Percentiles rank a stretch among this genome's conserved stretches.
Conservation (phyloP, 2,113 vertebrate genomes). For the Pituophis catenifer region DNA sequence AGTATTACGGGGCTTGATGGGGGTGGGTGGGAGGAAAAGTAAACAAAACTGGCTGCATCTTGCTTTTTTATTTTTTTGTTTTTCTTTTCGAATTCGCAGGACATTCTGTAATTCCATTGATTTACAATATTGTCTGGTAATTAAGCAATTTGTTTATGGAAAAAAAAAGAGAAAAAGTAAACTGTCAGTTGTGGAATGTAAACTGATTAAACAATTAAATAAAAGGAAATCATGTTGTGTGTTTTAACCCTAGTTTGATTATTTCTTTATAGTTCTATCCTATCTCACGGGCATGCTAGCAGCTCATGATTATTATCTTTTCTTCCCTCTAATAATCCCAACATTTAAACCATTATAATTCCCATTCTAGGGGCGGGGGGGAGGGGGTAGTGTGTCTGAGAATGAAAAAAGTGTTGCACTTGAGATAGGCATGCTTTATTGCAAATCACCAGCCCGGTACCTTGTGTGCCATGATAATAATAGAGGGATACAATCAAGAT, state of each 20-base stretch:
- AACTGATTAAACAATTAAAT: constrained; percentile 82
- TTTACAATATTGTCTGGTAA: constrained; percentile 74
- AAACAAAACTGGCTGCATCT: constrained; percentile 57
- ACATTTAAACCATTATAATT: background rate
- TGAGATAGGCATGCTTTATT: background rate
- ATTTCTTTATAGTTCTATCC: constrained; percentile 5
- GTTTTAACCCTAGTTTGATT: constrained; percentile 70
- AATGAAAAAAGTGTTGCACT: background rate
- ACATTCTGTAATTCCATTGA: constrained; percentile 71
- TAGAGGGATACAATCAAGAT: too few species aligned
- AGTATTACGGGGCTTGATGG: constrained; percentile 29
- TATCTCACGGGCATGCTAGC: fast-evolving
- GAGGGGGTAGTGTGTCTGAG: background rate
- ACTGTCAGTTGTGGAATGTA: constrained; percentile 82
- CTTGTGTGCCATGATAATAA: background rate
- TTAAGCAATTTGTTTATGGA: constrained; percentile 77
- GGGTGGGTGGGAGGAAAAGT: constrained; percentile 20
- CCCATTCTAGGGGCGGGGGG: background rate
- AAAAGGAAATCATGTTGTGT: constrained; percentile 75
- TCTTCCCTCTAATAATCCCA: background rate
- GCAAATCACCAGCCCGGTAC: background rate
- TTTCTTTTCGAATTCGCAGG: constrained; percentile 67
- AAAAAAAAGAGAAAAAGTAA: constrained; percentile 70
- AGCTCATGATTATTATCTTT: background rate
- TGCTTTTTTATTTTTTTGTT: constrained; percentile 58